Evolutionary conservation across 2,113 vertebrate species (phyloP).

Genomic region (Tautogolabrus adspersus): DNA sequence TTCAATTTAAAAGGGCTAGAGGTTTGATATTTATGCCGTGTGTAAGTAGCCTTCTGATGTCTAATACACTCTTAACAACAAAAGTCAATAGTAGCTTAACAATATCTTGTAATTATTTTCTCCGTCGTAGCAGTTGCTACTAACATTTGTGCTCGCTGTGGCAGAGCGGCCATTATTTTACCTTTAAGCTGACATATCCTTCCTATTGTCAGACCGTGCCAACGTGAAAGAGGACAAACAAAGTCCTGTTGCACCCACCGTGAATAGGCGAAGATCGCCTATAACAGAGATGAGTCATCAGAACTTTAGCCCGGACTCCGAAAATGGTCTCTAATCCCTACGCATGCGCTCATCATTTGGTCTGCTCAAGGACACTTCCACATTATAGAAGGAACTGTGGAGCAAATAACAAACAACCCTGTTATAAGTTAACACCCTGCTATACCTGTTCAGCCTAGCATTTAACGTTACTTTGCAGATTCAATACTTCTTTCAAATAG

Average conservation of each 20-base stretch:
- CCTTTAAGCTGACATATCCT: background rate
- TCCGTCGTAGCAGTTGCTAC: background rate
- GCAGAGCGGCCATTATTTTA: background rate
- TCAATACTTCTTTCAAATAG: background rate
- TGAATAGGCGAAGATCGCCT: conserved; percentile 54
- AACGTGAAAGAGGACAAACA: conserved; percentile 27
- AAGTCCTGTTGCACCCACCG: background rate
- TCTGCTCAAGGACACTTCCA: too few species aligned
- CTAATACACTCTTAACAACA: too few species aligned
- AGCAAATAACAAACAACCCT: too few species aligned
- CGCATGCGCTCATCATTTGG: background rate
- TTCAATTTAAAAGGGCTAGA: too few species aligned
- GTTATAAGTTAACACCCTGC: background rate
- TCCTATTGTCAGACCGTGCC: too few species aligned
- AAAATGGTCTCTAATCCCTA: background rate
- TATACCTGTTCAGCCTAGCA: background rate
- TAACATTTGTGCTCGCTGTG: background rate
- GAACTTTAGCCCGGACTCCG: too few species aligned
- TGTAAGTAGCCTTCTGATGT: too few species aligned
- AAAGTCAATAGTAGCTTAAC: too few species aligned
- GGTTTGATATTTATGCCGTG: too few species aligned
- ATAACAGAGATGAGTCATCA: rapidly evolving
- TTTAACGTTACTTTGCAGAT: background rate
- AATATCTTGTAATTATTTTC: too few species aligned
- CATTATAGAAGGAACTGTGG: too few species aligned